phyloP scores from a whole-genome alignment of 2,797 vertebrate genomes.

The Micromesistius poutassou region DNA sequence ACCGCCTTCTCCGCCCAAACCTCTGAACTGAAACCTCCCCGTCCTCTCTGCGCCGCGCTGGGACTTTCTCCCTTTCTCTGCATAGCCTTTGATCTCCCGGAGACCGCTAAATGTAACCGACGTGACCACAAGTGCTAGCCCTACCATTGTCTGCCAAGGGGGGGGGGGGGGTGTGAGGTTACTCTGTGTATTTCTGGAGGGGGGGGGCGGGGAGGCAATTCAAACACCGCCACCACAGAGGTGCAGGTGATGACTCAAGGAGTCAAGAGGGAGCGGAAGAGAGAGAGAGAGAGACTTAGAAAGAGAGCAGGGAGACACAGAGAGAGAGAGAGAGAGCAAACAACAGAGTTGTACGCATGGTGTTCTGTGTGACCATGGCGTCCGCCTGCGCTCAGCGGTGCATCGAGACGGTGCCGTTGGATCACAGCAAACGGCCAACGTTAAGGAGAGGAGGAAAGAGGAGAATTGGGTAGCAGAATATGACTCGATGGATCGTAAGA shows the following conservation, averaged over 20 bases:
- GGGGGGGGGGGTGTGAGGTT: no score
- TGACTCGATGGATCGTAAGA: not conserved
- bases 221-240: not conserved
- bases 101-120: constrained; percentile 44
- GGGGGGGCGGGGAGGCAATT: not conserved
- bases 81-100: constrained; percentile 46
- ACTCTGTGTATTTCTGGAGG: not conserved
- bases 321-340: constrained; percentile 8
- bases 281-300: not conserved
- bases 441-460: not conserved
- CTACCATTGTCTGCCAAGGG: constrained; percentile 18
- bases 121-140: constrained; percentile 19
- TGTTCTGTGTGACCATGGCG: not conserved
- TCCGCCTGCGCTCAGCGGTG: not conserved
- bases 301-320: not conserved
- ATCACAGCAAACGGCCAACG: not conserved
- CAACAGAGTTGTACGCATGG: not conserved
- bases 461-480: not conserved
- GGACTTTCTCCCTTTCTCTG: constrained; percentile 38
- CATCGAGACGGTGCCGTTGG: not conserved
- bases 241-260: no score
- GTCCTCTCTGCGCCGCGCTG: constrained; percentile 28
- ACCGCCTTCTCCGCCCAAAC: constrained; percentile 25
- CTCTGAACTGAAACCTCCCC: constrained; percentile 38
- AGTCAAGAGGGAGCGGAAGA: not conserved